Base-by-base conservation (phyloP, 2,113 vertebrate genomes). In the Theristicus caerulescens region DNA sequence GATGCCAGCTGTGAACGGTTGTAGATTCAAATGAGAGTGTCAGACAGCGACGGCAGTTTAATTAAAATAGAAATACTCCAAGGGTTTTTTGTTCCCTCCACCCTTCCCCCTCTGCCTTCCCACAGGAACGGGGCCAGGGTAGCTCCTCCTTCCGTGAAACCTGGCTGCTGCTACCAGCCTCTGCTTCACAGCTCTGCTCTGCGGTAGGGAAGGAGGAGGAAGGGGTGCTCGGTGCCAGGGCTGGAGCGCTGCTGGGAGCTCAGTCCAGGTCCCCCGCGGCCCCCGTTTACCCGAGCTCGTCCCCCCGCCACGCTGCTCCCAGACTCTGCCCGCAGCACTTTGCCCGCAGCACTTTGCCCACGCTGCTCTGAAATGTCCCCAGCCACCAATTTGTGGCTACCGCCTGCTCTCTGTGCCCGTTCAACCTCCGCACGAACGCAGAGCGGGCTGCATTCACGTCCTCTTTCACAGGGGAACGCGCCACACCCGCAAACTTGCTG, bases 1-100 rank as follows among this genome's bases (percentile, higher is more conserved):
- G 66, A 88, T 93, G 92, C 93, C 92, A 91, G 86, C 92, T 93
- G 85, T 77, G 82, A 96, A 90, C 46, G 77, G 78, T 36, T 90
- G 92, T 77, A 80, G 90, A 93, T 93, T 93, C 84, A 88, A 94
- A 93, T 76, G 47, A 93, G 70, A 61, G 77, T 76, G 93, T 79
- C 77, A 93, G 91, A 94, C 86, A 44, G 58, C 0, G 0, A 82
- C 2, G 1, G 86, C 84, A 95, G 78, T 95, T 96, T 95, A 96
- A 95, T 96, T 96, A 96, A 96, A 95, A 91, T 0, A 87, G 66
- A 82, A 91, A 94, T 71, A 92, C 86, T 89, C 86, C 3, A 25
- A 72, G 87, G 62, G 29, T 2, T 58, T 95, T 80, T 66, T 83
- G n/a, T 77, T 96, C 59, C 79, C 25, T 59, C 57, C 70, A 42